phyloP scores from a whole-genome alignment of 2,888 invertebrate species.

The Hetaerina titia region DNA sequence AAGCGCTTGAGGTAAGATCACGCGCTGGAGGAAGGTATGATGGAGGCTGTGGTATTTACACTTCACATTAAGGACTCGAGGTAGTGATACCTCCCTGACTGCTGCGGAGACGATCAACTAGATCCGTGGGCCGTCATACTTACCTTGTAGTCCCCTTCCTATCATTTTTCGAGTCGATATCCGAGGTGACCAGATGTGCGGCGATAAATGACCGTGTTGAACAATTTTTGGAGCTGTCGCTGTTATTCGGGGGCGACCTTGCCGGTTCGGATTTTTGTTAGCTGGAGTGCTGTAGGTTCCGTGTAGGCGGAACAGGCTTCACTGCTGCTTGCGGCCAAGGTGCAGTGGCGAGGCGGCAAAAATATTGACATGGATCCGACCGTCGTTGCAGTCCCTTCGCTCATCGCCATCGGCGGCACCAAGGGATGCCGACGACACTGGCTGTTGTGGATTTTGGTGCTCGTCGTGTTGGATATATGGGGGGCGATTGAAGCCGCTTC shows the following conservation, averaged over 20 bases:
- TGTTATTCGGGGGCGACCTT: constrained; percentile 48
- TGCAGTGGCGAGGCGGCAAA: neutral
- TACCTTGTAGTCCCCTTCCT: neutral
- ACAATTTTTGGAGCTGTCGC: constrained; percentile 35
- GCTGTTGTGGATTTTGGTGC: constrained; percentile 61
- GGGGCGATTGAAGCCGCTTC: constrained; percentile 21
- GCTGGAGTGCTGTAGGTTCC: constrained; percentile 24
- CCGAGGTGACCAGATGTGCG: constrained; percentile 3
- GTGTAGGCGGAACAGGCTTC: constrained; percentile 13
- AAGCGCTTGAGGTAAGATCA: constrained; percentile 38
- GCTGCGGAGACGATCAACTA: neutral
- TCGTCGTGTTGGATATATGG: constrained; percentile 43
- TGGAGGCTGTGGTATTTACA: constrained; percentile 61
- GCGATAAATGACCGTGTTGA: constrained; percentile 53
- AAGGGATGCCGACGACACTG: constrained; percentile 46
- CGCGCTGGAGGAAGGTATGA: constrained; percentile 48
- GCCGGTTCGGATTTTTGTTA: constrained; percentile 36
- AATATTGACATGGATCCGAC: constrained; percentile 47
- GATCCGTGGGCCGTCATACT: neutral
- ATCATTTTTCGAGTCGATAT: neutral
- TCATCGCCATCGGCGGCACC: constrained; percentile 4
- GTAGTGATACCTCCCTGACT: constrained; percentile 37
- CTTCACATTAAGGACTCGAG: constrained; percentile 44
- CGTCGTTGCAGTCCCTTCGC: neutral
- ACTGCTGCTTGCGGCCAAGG: neutral